These are phyloP conservation scores for Chironomus riparius DNA, from an alignment of 2,888 invertebrate genomes.

Conservation along the genomic window DNA sequence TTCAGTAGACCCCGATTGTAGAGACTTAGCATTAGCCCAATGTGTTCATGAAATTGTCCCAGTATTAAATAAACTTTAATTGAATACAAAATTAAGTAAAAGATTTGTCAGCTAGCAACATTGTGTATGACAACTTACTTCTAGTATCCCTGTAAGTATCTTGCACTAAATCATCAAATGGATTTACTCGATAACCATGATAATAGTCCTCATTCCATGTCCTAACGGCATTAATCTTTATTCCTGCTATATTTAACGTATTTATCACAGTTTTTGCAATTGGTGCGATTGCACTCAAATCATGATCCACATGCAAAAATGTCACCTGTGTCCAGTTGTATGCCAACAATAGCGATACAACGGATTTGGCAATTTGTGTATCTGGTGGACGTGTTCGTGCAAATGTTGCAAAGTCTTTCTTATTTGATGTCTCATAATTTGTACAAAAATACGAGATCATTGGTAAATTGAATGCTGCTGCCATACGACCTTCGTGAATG, in stretches of 20 bases:
- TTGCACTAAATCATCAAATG: conserved; percentile 71
- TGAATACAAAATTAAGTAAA: conserved; percentile 20
- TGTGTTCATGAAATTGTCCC: conserved; percentile 83
- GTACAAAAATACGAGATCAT: conserved; percentile 97
- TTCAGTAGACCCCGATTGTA: conserved; percentile 72
- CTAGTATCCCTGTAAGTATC: conserved; percentile 78
- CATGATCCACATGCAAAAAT: conserved; percentile 72
- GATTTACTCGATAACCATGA: conserved; percentile 74
- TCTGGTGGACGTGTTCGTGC: conserved; percentile 86
- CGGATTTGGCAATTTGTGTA: conserved; percentile 87
- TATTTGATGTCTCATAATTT: conserved; percentile 81
- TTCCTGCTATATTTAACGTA: conserved; percentile 60
- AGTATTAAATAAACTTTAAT: conserved; percentile 78
- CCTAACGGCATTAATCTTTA: conserved; percentile 55
- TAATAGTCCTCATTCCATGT: conserved; percentile 67
- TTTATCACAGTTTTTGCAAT: conserved; percentile 69
- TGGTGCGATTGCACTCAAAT: conserved; percentile 62
- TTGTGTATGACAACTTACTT: conserved; percentile 53
- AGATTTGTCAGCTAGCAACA: background rate
- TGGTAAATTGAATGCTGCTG: conserved; percentile 85
- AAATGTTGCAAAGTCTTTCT: conserved; percentile 80
- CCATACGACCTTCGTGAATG: conserved; percentile 87
- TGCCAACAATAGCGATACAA: conserved; percentile 71
- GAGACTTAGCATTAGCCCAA: conserved; percentile 81
- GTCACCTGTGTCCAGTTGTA: conserved; percentile 88